Base-by-base conservation (phyloP, 2,888 invertebrate genomes). In the Drosophila meridionalis region DNA sequence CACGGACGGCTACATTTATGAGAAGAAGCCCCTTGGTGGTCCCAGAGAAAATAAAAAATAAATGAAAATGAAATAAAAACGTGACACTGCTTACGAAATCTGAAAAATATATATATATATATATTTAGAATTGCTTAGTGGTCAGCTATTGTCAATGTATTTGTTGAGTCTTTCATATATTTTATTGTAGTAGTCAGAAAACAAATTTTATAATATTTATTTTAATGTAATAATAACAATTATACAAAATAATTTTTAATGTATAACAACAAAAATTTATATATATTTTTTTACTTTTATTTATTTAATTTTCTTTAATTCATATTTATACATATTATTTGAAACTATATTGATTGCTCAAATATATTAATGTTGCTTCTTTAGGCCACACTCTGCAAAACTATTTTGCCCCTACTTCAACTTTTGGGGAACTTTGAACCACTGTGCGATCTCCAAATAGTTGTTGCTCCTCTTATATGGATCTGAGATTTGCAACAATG, bases 401-500 rank as follows among this genome's bases (percentile, higher is more conserved):
- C 11, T 4, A 6, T 40, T 40, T 42, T 20, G 7, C 30, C 9
- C 1, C 9, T 14, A 3, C n/a, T 62, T 38, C 12, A 7, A 55
- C 26, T 50, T 52, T 50, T 14, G 36, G 14, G 38, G 32, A 20
- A 9, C 36, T 48, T 11, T 45, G 34, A 60, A 50, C 75, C 80
- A 85, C 62, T 82, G 83, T 83, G 83, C 83, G 76, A 45, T 66
- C n/a, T 28, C 4, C 62, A 57, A 68, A 66, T 66, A 69, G 66
- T 66, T 84, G 73, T 66, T 76, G 71, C 43, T 58, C 63, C 62
- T 67, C 56, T 61, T 48, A 59, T 64, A 68, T 68, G 64, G 48
- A 74, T 67, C 78, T 62, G 65, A 86, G 71, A 89, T 87, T 74
- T 84, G 83, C 83, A 87, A 81, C 85, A 84, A 81, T 84, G 78